Evolutionary conservation across 2,888 invertebrate genomes (phyloP), one percentile per base, ranked within the genome.

Genomic region (Thera britannica): DNA sequence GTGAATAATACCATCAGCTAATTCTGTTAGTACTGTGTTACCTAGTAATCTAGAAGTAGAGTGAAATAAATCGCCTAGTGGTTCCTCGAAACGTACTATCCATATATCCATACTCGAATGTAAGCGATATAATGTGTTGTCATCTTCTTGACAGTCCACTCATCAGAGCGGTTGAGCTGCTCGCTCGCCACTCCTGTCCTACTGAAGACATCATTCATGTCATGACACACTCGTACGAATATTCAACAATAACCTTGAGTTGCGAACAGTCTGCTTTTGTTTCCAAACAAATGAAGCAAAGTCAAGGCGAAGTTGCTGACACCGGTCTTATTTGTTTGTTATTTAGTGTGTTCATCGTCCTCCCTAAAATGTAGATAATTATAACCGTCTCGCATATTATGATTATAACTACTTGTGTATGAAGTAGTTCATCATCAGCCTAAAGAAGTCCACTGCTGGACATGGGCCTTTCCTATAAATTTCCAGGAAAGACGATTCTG

Each of bases 291-390:
- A 54, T 44, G 1, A 36, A 38, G 35, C 49, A 4, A 48, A 36
- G 59, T 59, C 59, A 59, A 59, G 59, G 36, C 12, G 36, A 59
- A 49, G 59, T 48, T 35, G 36, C 59, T 49, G 59, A 59, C 49
- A 49, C 48, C n/a, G 35, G 7, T 7, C 59, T 9, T 51, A 46
- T 34, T 23, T 58, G 48, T 52, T 52, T 52, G 7, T 23, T 8
- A 23, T 51, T 12, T 23, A 3, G 12, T 2, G 23, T 51, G 12
- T 12, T 51, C 23, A 51, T 51, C 51, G 51, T 8, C 7, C 2
- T 51, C 23, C 2, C 48, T 41, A 7, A 41, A 11, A 48, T 23
- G 51, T 7, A 51, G 51, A 49, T 49, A 23, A 23, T 23, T 23
- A 23, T 51, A 23, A 23, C 51, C 23, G 51, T 51, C 23, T 23